phyloP scores from a whole-genome alignment of 37 sponge, comb jelly and placozoan genomes.

The Crambe crambe region DNA sequence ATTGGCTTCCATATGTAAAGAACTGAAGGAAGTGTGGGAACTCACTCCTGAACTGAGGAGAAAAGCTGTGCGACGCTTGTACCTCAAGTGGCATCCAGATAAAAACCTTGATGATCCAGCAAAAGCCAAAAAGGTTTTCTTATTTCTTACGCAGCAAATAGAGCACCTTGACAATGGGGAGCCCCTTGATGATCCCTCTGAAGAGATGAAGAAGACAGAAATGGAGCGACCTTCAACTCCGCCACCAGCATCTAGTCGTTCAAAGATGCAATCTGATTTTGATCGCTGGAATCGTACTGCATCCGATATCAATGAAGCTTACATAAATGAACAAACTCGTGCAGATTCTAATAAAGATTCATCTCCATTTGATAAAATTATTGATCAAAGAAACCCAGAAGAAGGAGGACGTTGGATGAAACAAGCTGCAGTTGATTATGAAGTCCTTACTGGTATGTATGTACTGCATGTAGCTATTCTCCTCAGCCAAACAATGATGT shows the following conservation, averaged over 20 bases:
- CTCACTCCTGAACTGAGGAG: conserved; percentile 15
- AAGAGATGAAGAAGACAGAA: neutral
- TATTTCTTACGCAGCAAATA: conserved; percentile 33
- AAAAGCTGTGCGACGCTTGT: conserved; percentile 37
- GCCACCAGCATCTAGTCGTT: neutral
- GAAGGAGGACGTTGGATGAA: conserved; percentile 41
- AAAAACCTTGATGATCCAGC: conserved; percentile 34
- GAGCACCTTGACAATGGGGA: neutral
- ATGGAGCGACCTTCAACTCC: neutral
- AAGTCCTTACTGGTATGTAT: conserved; percentile 6
- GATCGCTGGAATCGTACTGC: conserved; percentile 1
- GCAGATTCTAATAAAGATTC: neutral
- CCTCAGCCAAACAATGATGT: no score
- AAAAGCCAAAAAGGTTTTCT: conserved; percentile 35
- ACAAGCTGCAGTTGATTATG: conserved; percentile 39
- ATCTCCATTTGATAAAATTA: neutral
- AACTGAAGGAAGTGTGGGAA: conserved; percentile 48
- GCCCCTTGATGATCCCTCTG: conserved; percentile 24
- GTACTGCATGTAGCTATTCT: no score
- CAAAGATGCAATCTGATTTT: neutral
- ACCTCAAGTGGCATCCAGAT: conserved; percentile 64
- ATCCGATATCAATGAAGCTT: neutral
- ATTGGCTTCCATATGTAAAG: neutral
- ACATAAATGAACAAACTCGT: neutral
- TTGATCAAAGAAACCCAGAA: conserved; percentile 16